phyloP scores from a whole-genome alignment of 2,888 invertebrate genomes.

The Chymomyza procnemis region DNA sequence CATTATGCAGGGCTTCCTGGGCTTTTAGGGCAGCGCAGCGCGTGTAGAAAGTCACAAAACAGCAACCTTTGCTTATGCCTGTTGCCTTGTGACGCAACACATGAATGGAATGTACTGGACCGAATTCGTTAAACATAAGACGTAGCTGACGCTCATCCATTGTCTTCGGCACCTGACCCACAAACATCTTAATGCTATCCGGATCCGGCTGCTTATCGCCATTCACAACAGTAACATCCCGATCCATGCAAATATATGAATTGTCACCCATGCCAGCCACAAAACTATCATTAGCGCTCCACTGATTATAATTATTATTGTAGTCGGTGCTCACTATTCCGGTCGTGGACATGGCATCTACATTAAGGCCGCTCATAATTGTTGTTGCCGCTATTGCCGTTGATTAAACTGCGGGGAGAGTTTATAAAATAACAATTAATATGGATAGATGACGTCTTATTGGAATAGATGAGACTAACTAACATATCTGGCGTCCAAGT shows the following conservation, averaged over 20 bases:
- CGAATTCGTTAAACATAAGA: slow-evolving; percentile 98
- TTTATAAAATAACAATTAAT: too few species aligned
- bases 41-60: too few species aligned
- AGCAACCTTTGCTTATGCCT: slow-evolving; percentile 99
- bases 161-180: slow-evolving; percentile 96
- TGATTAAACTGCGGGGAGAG: slow-evolving; percentile 28
- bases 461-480: too few species aligned
- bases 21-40: too few species aligned
- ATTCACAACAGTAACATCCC: slow-evolving; percentile 66
- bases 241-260: slow-evolving; percentile 74
- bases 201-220: slow-evolving; percentile 94
- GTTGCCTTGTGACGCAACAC: slow-evolving; percentile 98
- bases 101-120: slow-evolving; percentile 97
- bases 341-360: slow-evolving; percentile 37
- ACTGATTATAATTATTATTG: slow-evolving; percentile 75
- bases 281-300: slow-evolving; percentile 77
- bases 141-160: slow-evolving; percentile 98
- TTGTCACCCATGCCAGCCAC: slow-evolving; percentile 66
- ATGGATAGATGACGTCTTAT: too few species aligned
- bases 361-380: too few species aligned
- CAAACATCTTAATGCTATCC: slow-evolving; percentile 99
- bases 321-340: slow-evolving; percentile 44
- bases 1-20: too few species aligned
- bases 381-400: slow-evolving; percentile 35
- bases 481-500: too few species aligned